phyloP scores from a whole-genome alignment of 2,888 invertebrate genomes.

The Coenonympha arcania region DNA sequence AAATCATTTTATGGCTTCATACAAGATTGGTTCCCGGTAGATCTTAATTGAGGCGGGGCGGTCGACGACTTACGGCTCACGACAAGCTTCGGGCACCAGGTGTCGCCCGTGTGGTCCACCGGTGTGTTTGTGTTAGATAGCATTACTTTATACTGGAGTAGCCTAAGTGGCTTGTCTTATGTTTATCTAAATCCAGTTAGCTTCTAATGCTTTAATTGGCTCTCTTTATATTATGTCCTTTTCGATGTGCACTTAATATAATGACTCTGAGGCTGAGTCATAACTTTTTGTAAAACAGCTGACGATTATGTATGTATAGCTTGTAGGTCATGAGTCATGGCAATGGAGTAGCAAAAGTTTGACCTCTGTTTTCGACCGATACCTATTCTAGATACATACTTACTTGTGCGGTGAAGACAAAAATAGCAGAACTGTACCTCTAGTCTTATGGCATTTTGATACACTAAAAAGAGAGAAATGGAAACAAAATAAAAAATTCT shows the following conservation, averaged over 20 bases:
- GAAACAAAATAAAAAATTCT: too few species aligned
- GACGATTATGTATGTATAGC: too few species aligned
- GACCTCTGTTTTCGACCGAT: too few species aligned
- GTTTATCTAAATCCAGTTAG: conserved; percentile 6
- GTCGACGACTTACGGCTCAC: conserved; percentile 57
- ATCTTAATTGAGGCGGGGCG: conserved; percentile 52
- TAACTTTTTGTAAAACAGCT: too few species aligned
- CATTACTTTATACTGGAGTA: conserved; percentile 9
- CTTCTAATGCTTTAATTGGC: conserved; percentile 2
- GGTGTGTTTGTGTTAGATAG: conserved; percentile 41
- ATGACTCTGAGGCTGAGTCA: too few species aligned
- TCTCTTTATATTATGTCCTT: not conserved
- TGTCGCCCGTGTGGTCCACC: conserved; percentile 55
- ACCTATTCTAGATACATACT: too few species aligned
- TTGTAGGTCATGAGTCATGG: too few species aligned
- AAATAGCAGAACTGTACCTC: too few species aligned
- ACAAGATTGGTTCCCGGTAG: conserved; percentile 50
- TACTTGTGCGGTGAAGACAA: too few species aligned
- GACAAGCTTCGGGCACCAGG: conserved; percentile 57
- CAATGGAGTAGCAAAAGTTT: too few species aligned
- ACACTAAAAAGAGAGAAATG: too few species aligned
- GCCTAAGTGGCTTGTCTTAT: not conserved
- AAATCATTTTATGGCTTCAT: conserved; percentile 53
- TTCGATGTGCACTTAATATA: not conserved
- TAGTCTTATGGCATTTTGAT: too few species aligned